These are phyloP conservation scores for Pilophorus perplexus DNA, from an alignment of 2,888 invertebrate species.

Conservation along the genomic window DNA sequence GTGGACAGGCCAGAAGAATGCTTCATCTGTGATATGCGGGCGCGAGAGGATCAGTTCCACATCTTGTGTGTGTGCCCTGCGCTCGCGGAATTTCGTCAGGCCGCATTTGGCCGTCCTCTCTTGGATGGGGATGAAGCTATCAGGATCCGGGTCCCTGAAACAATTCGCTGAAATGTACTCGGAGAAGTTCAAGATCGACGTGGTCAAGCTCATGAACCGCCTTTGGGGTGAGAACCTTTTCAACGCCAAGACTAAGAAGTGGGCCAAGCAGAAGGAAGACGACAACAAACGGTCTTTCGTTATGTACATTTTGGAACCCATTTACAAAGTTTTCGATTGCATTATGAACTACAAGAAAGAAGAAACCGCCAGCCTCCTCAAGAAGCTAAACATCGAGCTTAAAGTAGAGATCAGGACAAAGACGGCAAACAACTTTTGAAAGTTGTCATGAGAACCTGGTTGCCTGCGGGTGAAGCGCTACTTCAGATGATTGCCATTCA, in stretches of 20 bases:
- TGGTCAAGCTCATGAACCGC: conserved; percentile 93
- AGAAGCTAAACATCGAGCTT: conserved; percentile 87
- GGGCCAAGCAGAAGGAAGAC: conserved; percentile 86
- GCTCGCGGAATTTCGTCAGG: too few species aligned
- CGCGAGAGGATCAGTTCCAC: too few species aligned
- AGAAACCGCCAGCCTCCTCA: conserved; percentile 80
- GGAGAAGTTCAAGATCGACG: conserved; percentile 97
- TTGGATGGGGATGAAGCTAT: too few species aligned
- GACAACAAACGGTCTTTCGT: conserved; percentile 97
- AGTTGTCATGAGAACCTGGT: conserved; percentile 96
- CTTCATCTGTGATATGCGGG: too few species aligned
- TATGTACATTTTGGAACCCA: conserved; percentile 98
- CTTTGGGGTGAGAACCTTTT: conserved; percentile 99
- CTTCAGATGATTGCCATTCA: conserved; percentile 99
- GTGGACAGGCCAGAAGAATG: too few species aligned
- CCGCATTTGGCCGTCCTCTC: too few species aligned
- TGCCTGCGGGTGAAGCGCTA: conserved; percentile 98
- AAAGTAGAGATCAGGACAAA: conserved; percentile 91
- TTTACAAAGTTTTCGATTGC: conserved; percentile 89
- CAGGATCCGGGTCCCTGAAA: too few species aligned
- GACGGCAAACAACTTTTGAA: conserved; percentile 95
- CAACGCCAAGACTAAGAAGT: conserved; percentile 95
- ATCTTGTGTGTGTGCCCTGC: too few species aligned
- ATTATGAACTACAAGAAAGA: conserved; percentile 96
- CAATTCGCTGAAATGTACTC: conserved; percentile 99